Base-by-base conservation (phyloP, 2,113 vertebrate species). In the Eurystomus gularis region DNA sequence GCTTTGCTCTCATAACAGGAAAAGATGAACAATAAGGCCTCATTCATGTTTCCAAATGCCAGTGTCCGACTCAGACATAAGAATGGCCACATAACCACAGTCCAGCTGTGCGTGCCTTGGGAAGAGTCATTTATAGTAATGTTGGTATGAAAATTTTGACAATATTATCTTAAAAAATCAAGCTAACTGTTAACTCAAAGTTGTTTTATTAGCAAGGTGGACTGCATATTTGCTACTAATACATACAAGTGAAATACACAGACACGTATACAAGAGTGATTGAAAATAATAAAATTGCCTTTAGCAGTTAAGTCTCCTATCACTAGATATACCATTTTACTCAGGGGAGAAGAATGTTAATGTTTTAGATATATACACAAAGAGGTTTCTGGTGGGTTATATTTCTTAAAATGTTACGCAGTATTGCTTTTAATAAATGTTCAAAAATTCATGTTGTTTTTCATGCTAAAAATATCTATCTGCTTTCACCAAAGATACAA, bases 361-460 rank as follows among this genome's bases (percentile, higher is more conserved):
- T 84, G 85, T 93, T 88, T 87, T 35, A 57, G 10, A 18, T 65
- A 52, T 39, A 70, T 85, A 83, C 65, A 64, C 0, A 1, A 57
- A 72, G 91, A 90, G 23, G 70, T 84, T 84, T 90, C 71, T 79
- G 55, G 87, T 86, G 42, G 72, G 37, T 94, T 93, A 7, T 84
- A 55, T 90, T 96, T 92, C 72, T 82, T 88, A 81, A 86, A 88
- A 66, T 86, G 40, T 73, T 82, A 62, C 0, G 1, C 42, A 68
- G 14, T 78, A 54, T 51, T 73, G 79, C 87, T 96, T 95, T 95
- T 94, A 95, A 96, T 95, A 94, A 86, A 82, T 80, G 49, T 77
- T 95, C 93, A 88, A 96, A 96, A 93, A 92, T 88, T 90, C 40
- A 3, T 69, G 76, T 82, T 2, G 1, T 93, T 94, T 85, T 86